Evolutionary conservation across 2,113 vertebrate species (phyloP).

Genomic region (Onychostoma macrolepis): DNA sequence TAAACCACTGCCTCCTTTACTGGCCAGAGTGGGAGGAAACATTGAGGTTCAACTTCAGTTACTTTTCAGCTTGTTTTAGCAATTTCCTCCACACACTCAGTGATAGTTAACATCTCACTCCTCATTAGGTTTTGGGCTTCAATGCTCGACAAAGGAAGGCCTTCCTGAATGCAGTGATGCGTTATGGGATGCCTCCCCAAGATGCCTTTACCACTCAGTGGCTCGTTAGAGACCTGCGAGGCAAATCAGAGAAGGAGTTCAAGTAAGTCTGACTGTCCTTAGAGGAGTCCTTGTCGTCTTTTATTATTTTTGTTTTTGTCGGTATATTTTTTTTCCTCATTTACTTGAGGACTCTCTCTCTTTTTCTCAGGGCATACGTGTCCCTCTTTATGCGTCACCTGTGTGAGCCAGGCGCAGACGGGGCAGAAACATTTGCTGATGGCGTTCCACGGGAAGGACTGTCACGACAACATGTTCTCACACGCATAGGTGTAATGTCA

Average conservation of each 20-base stretch:
- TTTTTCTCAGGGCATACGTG: slow-evolving; percentile 86
- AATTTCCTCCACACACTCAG: neutral
- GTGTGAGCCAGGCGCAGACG: slow-evolving; percentile 96
- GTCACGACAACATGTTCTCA: slow-evolving; percentile 95
- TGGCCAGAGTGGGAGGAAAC: slow-evolving; percentile 97
- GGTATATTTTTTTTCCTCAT: neutral
- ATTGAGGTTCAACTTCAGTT: slow-evolving; percentile 83
- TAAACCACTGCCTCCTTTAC: slow-evolving; percentile 92
- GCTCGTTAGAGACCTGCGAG: slow-evolving; percentile 94
- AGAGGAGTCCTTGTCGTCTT: neutral
- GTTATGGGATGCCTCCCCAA: slow-evolving; percentile 98
- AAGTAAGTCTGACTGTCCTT: slow-evolving; percentile 80
- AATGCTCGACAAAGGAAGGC: slow-evolving; percentile 97
- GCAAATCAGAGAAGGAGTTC: slow-evolving; percentile 98
- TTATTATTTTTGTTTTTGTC: slow-evolving; percentile 6
- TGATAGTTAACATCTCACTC: neutral
- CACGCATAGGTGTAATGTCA: slow-evolving; percentile 98
- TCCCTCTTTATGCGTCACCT: slow-evolving; percentile 98
- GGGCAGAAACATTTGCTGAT: slow-evolving; percentile 96
- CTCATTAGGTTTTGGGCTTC: slow-evolving; percentile 89
- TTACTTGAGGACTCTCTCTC: neutral
- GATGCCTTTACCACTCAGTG: slow-evolving; percentile 98
- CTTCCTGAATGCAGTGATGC: slow-evolving; percentile 98
- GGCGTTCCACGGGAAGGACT: slow-evolving; percentile 95
- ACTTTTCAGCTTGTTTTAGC: neutral